Conservation (phyloP, 2,113 vertebrate species). For the Heterochromis multidens region DNA sequence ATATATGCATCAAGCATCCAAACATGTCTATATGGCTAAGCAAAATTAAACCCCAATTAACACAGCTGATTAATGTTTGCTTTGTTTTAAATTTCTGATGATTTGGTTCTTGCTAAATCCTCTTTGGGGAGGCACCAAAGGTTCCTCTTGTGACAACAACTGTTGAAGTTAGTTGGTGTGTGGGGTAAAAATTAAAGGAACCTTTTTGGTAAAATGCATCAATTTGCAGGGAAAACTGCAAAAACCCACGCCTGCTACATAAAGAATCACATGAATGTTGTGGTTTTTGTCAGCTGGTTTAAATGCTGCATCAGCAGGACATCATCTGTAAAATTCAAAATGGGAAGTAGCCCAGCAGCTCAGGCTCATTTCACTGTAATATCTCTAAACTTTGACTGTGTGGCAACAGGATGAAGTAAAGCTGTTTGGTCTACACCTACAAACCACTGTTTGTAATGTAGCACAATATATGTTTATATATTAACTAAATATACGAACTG, state of each 20-base stretch:
- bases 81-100: not conserved
- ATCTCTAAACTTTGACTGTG: not conserved
- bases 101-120: no score
- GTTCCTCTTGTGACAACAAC: not conserved
- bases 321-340: not conserved
- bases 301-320: fast-evolving
- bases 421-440: not conserved
- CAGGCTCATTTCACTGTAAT: not conserved
- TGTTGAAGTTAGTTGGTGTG: not conserved
- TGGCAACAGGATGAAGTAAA: not conserved
- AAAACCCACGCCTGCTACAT: not conserved
- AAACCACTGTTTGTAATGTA: not conserved
- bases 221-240: not conserved
- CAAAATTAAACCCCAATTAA: not conserved
- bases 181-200: not conserved
- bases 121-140: not conserved
- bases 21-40: fast-evolving
- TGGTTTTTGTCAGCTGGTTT: not conserved
- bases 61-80: fast-evolving
- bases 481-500: not conserved
- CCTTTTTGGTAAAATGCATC: fast-evolving
- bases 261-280: no score
- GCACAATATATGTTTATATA: not conserved
- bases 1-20: not conserved
- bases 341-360: not conserved